Conservation (phyloP, 2,888 invertebrate species). For the Kuschelorhynchus macadamiae region DNA sequence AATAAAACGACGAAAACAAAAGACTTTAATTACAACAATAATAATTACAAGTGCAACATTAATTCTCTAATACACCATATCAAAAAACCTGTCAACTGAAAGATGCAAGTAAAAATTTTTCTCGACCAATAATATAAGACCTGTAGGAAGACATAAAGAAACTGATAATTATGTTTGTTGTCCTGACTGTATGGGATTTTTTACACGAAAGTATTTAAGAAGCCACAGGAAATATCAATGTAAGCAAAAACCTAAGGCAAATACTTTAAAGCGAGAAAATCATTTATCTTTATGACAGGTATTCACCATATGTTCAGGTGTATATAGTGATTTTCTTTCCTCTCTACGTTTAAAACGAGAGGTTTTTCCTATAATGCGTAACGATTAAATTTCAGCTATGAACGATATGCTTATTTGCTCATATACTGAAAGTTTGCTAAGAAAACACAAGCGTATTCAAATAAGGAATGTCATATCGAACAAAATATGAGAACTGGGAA, state of each 20-base stretch:
- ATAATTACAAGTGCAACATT: no score
- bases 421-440: constrained; percentile 1
- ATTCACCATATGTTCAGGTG: not conserved
- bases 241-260: no score
- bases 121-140: not conserved
- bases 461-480: not conserved
- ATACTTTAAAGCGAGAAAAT: not conserved
- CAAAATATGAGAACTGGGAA: not conserved
- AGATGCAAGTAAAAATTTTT: no score
- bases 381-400: constrained; percentile 4
- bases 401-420: constrained; percentile 6
- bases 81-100: no score
- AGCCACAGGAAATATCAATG: constrained; percentile 13
- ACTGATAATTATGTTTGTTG: constrained; percentile 11
- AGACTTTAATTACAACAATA: no score
- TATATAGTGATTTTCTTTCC: not conserved
- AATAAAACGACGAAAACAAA: no score
- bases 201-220: constrained; percentile 21
- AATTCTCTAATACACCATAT: no score
- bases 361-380: constrained; percentile 4
- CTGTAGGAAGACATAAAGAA: not conserved
- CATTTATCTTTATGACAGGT: constrained; percentile 2
- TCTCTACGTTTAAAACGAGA: constrained; percentile 1
- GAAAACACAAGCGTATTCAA: constrained; percentile 9
- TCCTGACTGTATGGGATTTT: constrained; percentile 25